Base-by-base conservation (phyloP, 2,888 invertebrate genomes). In the Phasia obesa region DNA sequence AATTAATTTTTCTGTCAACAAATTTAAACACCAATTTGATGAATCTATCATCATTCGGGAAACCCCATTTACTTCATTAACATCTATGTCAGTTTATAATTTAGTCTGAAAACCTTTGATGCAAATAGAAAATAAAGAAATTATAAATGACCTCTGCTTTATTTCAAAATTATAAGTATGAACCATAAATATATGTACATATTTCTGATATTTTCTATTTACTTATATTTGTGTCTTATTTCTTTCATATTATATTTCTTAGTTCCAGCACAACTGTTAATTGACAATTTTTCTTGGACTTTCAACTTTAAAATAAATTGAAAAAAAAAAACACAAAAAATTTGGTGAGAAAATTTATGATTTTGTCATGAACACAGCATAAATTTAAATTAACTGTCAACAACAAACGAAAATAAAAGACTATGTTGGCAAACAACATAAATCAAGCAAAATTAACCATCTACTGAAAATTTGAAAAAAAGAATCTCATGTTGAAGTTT, bases 351-450 rank as follows among this genome's bases (percentile, higher is more conserved):
- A 79, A 78, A 83, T 83, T 83, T 83, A 78, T 83, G 75, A 83
- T 75, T 83, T 75, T 83, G 19, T 67, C 78, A 75, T 71, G 70
- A 75, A 47, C 65, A 75, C 65, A 75, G 70, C 82, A 83, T 83
- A 83, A 83, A 83, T 83, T 83, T 75, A 83, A 83, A 83, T 78
- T 75, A 83, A 83, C 82, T 83, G 82, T 79, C 82, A 78, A 83
- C 78, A 71, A 15, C 17, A 65, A 70, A 81, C 49, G 38, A 75
- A 81, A 74, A 65, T 21, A 70, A 75, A 64, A 70, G 44, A 23
- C 69, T 67, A 44, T 65, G 2, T 42, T 59, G 53, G 53, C 59
- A 80, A 76, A 70, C 78, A 70, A 59, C 64, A 82, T 82, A 82
- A 82, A 82, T 82, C 82, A 82, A 82, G 78, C 70, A 74, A 82